These are phyloP conservation scores for Noturus placidus DNA, from an alignment of 2,113 vertebrate genomes.

Conservation along the genomic window DNA sequence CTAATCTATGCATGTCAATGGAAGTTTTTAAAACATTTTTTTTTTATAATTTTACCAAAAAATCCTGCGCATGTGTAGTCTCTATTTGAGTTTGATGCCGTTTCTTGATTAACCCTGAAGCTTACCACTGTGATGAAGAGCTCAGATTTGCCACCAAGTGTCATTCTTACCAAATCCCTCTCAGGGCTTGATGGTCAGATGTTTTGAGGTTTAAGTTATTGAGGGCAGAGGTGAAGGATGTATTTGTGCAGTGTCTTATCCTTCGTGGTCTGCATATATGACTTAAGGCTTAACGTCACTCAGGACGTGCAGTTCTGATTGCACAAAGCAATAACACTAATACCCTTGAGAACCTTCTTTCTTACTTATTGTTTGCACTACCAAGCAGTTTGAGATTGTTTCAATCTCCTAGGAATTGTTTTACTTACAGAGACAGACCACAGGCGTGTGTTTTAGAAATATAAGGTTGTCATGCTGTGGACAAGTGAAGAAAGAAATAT, in stretches of 20 bases:
- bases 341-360: constrained; percentile 14
- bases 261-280: constrained; percentile 1
- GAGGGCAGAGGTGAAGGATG: constrained; percentile 29
- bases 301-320: constrained; percentile 12
- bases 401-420: constrained; percentile 6
- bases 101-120: background rate
- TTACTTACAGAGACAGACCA: background rate
- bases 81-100: background rate
- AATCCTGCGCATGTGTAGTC: background rate
- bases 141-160: background rate
- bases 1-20: constrained; percentile 55
- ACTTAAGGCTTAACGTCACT: constrained; percentile 22
- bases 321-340: background rate
- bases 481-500: constrained; percentile 14
- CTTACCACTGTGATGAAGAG: background rate
- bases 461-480: background rate
- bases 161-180: background rate
- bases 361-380: constrained; percentile 7
- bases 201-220: constrained; percentile 28
- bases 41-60: background rate
- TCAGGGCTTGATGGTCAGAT: constrained; percentile 20
- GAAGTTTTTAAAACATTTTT: background rate
- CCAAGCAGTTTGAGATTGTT: constrained; percentile 8
- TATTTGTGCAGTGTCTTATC: constrained; percentile 23
- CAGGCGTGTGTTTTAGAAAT: background rate